Conservation (phyloP, 2,797 vertebrate species). For the Bovichtus diacanthus region DNA sequence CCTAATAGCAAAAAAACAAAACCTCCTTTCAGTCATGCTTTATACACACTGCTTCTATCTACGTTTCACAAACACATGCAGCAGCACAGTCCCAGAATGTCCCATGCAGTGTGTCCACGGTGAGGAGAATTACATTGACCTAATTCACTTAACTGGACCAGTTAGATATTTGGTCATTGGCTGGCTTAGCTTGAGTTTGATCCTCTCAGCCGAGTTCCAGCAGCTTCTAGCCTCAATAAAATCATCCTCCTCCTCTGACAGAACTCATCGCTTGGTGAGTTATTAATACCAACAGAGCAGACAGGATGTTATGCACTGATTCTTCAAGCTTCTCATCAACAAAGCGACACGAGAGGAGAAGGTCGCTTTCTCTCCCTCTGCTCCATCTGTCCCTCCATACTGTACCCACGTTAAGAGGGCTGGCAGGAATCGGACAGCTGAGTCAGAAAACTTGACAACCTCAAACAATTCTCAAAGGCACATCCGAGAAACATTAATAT, state of each 20-base stretch:
- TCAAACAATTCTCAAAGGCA: conserved; percentile 21
- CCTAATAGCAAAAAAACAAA: conserved; percentile 13
- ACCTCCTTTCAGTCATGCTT: conserved; percentile 11
- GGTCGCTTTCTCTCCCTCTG: conserved; percentile 57
- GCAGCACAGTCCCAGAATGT: conserved; percentile 45
- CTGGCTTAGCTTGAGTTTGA: conserved; percentile 70
- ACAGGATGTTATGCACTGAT: conserved; percentile 78
- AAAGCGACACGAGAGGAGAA: conserved; percentile 62
- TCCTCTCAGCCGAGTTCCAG: conserved; percentile 72
- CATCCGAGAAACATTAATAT: conserved; percentile 19
- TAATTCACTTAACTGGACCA: conserved; percentile 78
- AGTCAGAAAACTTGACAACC: conserved; percentile 40
- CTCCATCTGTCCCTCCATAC: conserved; percentile 68
- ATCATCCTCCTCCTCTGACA: conserved; percentile 71
- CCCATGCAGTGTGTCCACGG: conserved; percentile 53
- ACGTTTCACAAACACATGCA: conserved; percentile 42
- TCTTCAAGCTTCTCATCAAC: conserved; percentile 77
- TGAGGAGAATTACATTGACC: conserved; percentile 74
- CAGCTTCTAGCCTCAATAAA: conserved; percentile 77
- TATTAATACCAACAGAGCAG: conserved; percentile 80
- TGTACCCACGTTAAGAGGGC: conserved; percentile 40
- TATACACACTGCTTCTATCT: conserved; percentile 5
- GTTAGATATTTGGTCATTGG: conserved; percentile 72
- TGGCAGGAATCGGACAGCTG: conserved; percentile 34
- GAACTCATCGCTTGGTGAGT: conserved; percentile 73